A percentile compares a stretch with the other conserved stretches of the same genome.
Conservation (phyloP, 2,888 invertebrate genomes). For the Drosophila neoperkinsi region DNA sequence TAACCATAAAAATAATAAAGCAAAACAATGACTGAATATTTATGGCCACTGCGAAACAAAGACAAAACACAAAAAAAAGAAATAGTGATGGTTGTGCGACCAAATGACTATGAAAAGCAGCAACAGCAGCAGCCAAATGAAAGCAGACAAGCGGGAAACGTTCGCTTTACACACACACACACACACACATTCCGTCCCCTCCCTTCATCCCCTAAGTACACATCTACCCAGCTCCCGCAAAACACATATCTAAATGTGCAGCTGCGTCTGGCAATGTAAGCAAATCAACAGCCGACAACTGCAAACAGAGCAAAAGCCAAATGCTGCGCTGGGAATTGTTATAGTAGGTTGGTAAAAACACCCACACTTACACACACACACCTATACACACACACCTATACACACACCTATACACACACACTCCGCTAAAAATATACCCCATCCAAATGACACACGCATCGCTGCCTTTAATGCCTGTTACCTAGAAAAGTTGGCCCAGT, state of each 20-base stretch:
- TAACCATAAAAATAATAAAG: constrained; percentile 80
- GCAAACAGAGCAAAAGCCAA: constrained; percentile 68
- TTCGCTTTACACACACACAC: constrained; percentile 25
- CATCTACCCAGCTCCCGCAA: background rate
- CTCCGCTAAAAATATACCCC: constrained; percentile 13
- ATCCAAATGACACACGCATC: constrained; percentile 58
- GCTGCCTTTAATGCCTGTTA: constrained; percentile 67
- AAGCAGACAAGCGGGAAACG: constrained; percentile 35
- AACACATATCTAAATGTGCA: constrained; percentile 53
- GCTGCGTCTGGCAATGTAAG: constrained; percentile 67
- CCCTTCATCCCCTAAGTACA: background rate
- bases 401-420: constrained; percentile 7
- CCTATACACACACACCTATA: constrained; percentile 2
- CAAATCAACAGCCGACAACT: constrained; percentile 68
- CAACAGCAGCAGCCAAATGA: constrained; percentile 22
- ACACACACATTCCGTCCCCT: background rate
- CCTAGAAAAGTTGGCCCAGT: constrained; percentile 57
- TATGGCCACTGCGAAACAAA: constrained; percentile 58
- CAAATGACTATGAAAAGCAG: constrained; percentile 69
- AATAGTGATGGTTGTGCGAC: constrained; percentile 59
- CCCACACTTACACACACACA: constrained; percentile 15
- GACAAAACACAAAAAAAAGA: constrained; percentile 25
- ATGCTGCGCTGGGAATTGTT: constrained; percentile 67
- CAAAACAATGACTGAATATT: constrained; percentile 78
- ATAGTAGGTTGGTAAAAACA: constrained; percentile 27